phyloP scores from a whole-genome alignment of 2,888 invertebrate genomes.

The Orchesella flavescens region DNA sequence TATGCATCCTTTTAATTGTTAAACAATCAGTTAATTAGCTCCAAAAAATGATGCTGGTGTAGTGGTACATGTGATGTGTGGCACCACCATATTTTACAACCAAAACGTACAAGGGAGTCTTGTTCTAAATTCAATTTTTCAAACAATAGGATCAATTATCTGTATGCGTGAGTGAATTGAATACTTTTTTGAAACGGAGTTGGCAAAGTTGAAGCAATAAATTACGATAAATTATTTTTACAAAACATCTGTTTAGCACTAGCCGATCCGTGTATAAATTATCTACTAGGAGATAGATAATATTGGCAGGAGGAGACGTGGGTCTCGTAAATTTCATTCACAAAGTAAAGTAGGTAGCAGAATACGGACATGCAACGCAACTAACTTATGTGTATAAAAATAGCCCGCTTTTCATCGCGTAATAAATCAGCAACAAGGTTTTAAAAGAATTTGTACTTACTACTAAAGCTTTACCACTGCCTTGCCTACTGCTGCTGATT shows the following conservation, averaged over 20 bases:
- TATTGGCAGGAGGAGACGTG: not conserved
- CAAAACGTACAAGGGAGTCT: too few relatives aligned
- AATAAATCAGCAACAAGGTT: conserved; percentile 2
- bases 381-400: not conserved
- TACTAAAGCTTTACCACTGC: not conserved
- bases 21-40: not conserved
- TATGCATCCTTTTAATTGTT: not conserved
- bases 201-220: not conserved
- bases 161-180: too few relatives aligned
- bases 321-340: conserved; percentile 1
- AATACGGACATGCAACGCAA: not conserved
- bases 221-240: not conserved
- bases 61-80: too few relatives aligned
- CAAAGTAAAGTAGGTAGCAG: conserved; percentile 1
- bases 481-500: not conserved
- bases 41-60: not conserved
- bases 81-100: too few relatives aligned
- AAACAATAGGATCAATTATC: too few relatives aligned
- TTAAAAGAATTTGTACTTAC: not conserved
- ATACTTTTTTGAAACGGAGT: not conserved
- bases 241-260: not conserved
- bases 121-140: too few relatives aligned
- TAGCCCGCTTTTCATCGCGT: not conserved
- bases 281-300: not conserved
- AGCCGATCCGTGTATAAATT: not conserved